Evolutionary conservation across 2,797 vertebrate genomes (phyloP).

Genomic region (Scleropages formosus): DNA sequence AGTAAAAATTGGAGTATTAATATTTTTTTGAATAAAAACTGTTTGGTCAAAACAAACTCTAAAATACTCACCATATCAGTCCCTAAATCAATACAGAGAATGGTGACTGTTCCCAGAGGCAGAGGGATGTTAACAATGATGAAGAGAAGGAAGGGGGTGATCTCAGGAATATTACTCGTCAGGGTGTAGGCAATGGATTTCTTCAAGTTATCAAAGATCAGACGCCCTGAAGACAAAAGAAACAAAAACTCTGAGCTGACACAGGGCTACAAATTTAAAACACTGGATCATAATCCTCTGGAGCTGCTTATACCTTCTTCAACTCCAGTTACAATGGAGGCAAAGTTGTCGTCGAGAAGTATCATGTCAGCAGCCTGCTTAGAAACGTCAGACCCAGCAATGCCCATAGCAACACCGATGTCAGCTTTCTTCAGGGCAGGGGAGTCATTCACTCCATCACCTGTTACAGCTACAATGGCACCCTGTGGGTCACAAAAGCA

Average conservation of each 20-base stretch:
- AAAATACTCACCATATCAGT: conserved; percentile 78
- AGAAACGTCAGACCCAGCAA: conserved; percentile 83
- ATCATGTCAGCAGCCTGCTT: conserved; percentile 89
- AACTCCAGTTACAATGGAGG: conserved; percentile 83
- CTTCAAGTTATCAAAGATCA: conserved; percentile 88
- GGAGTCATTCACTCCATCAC: conserved; percentile 85
- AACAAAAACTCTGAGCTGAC: neutral
- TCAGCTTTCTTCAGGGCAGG: conserved; percentile 84
- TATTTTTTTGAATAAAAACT: neutral
- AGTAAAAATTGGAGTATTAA: neutral
- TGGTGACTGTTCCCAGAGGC: conserved; percentile 81
- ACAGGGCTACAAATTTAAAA: neutral
- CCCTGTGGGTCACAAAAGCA: conserved; percentile 58
- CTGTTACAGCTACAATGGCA: conserved; percentile 82
- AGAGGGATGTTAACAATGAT: conserved; percentile 83
- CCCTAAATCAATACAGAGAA: conserved; percentile 83
- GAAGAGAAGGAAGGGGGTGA: conserved; percentile 83
- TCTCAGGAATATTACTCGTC: conserved; percentile 87
- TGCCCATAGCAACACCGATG: conserved; percentile 86
- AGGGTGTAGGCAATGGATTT: conserved; percentile 86
- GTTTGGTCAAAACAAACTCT: neutral
- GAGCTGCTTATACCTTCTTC: conserved; percentile 71
- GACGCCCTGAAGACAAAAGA: conserved; percentile 63
- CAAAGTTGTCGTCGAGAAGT: conserved; percentile 83
- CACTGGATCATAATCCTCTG: neutral